Evolutionary conservation across 2,888 invertebrate species (phyloP).

Genomic region (Heliconius charithonia): DNA sequence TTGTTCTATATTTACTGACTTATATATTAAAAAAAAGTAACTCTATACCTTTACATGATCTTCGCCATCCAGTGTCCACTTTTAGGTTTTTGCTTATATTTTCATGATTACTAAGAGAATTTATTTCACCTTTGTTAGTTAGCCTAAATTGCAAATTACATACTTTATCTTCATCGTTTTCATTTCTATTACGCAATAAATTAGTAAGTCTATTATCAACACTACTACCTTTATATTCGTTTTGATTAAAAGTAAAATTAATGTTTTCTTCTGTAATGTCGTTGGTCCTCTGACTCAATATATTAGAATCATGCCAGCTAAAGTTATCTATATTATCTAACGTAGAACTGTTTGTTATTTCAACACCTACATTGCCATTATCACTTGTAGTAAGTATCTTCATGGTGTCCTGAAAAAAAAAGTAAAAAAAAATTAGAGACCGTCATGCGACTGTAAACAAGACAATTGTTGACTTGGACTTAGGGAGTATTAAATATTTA

Average conservation of each 20-base stretch:
- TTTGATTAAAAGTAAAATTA: conserved; percentile 29
- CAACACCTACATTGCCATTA: conserved; percentile 68
- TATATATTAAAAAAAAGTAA: neutral
- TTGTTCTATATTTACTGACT: neutral
- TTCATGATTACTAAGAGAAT: conserved; percentile 10
- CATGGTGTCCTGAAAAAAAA: conserved; percentile 71
- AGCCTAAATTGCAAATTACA: conserved; percentile 73
- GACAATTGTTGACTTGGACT: too few relatives aligned
- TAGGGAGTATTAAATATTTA: too few relatives aligned
- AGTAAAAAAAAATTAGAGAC: neutral
- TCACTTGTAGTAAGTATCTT: conserved; percentile 66
- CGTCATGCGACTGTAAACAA: neutral
- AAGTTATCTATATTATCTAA: conserved; percentile 48
- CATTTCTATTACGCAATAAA: conserved; percentile 45
- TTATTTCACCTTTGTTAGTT: conserved; percentile 54
- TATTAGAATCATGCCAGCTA: conserved; percentile 44
- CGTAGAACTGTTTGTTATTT: conserved; percentile 53
- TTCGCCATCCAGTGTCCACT: conserved; percentile 18
- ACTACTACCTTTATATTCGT: conserved; percentile 27
- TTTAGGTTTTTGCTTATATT: conserved; percentile 1
- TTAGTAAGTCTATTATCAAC: conserved; percentile 29
- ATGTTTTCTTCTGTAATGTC: conserved; percentile 53
- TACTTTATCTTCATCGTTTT: conserved; percentile 58
- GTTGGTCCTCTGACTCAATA: conserved; percentile 55
- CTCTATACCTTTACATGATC: conserved; percentile 32